Evolutionary conservation across 2,888 invertebrate species (phyloP), one percentile per base, ranked within the genome.

Genomic region (Ephialtes manifestator): DNA sequence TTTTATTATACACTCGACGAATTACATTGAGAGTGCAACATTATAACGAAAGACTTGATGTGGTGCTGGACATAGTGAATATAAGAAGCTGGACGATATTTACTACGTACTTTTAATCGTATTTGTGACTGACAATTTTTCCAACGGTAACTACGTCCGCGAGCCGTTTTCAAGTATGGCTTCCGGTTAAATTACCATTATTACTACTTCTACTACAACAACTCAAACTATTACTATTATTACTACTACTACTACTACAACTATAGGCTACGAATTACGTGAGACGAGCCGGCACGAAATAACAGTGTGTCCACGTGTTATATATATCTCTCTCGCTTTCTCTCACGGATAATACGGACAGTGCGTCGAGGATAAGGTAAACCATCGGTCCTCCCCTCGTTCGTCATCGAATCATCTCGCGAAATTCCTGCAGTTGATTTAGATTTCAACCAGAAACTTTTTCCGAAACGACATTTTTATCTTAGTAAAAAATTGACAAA

Each of bases 291-390:
- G 39, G 51, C 65, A 51, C 55, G 71, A 83, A 67, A 72, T 82
- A 39, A 65, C 70, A 60, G 79, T 72, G 79, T 55, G 83, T 58
- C 76, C 85, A 83, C 83, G 85, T 83, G 80, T 83, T 79, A 65
- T 76, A 67, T 58, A 63, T 83, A 11, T 39, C 51, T 53, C 39
- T 77, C 75, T 53, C 74, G 46, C 71, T 70, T 48, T 20, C 71
- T 72, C 51, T 60, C 71, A 72, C 72, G 85, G 83, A 85, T 83
- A 83, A 60, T 63, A 68, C 51, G 24, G 71, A 53, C 76, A 55
- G 76, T 83, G 83, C 83, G 71, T 68, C 85, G 85, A 77, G 46
- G 31, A 85, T 65, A 82, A 85, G 85, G 85, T 85, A 85, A 85
- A 76, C 31, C 48, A 65, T 20, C 51, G 35, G 24, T 51, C 63